phyloP scores from a whole-genome alignment of 2,113 vertebrate genomes.

The Pyrgilauda ruficollis region DNA sequence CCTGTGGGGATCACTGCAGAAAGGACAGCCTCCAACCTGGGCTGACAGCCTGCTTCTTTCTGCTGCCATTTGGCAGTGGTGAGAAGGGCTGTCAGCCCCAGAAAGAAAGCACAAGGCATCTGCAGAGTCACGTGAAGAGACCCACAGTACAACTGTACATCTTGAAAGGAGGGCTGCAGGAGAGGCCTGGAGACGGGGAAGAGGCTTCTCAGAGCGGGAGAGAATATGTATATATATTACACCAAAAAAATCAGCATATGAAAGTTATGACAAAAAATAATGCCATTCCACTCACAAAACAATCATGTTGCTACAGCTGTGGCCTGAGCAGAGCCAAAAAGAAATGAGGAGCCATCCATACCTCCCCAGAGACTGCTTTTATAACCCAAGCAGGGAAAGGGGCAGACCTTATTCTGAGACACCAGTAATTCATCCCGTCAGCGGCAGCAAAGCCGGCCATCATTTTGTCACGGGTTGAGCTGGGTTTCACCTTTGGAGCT shows the following conservation, averaged over 20 bases:
- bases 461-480: neutral
- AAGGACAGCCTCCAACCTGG: neutral
- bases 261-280: slow-evolving; percentile 19
- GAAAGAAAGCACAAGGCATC: neutral
- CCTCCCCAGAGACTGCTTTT: slow-evolving; percentile 1
- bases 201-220: neutral
- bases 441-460: accelerated
- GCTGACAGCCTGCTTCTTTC: neutral
- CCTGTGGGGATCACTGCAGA: neutral
- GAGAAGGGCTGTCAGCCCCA: neutral
- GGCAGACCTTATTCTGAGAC: neutral
- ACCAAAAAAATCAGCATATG: neutral
- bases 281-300: neutral
- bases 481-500: neutral
- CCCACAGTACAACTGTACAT: neutral
- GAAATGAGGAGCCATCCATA: neutral
- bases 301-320: slow-evolving; percentile 49
- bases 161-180: neutral
- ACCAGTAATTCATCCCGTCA: neutral
- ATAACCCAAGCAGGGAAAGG: neutral
- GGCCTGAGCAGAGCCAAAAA: slow-evolving; percentile 17
- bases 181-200: neutral
- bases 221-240: neutral
- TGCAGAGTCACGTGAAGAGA: neutral
- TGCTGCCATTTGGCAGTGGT: neutral